These are phyloP conservation scores for Bugula neritina DNA, from an alignment of 2,888 invertebrate species.

Conservation along the genomic window DNA sequence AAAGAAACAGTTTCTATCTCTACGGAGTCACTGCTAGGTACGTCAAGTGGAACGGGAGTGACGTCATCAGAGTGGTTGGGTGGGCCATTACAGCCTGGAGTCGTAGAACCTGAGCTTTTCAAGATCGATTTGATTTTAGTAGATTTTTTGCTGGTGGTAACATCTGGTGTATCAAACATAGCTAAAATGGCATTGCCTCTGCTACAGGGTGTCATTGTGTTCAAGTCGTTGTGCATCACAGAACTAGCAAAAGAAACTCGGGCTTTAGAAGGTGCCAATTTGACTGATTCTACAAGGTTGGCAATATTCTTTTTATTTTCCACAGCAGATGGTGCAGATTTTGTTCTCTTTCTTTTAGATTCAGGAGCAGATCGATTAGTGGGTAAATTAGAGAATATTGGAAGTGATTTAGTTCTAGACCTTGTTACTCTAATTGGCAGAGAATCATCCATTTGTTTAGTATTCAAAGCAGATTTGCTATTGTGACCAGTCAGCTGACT, in stretches of 20 bases:
- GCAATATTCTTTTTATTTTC: not conserved
- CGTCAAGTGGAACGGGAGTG: too few relatives aligned
- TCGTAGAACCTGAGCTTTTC: too few relatives aligned
- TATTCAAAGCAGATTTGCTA: too few relatives aligned
- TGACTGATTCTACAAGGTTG: not conserved
- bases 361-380: not conserved
- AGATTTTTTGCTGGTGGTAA: not conserved
- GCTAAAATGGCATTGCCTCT: not conserved
- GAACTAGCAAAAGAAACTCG: slow-evolving; percentile 7
- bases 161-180: slow-evolving; percentile 12
- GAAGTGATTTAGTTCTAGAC: not conserved
- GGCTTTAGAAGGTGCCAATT: not conserved
- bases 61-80: too few relatives aligned
- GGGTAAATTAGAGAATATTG: not conserved
- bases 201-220: not conserved
- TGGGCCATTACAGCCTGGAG: too few relatives aligned
- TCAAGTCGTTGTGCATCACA: not conserved
- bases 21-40: too few relatives aligned
- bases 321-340: not conserved
- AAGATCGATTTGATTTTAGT: not conserved
- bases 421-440: not conserved
- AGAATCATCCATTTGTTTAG: not conserved
- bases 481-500: too few relatives aligned
- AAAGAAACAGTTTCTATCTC: too few relatives aligned
- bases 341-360: not conserved